Percentiles rank a stretch among this genome's conserved stretches.
Evolutionary conservation across 2,797 vertebrate species (phyloP).

Genomic region (Rachycentron canadum): DNA sequence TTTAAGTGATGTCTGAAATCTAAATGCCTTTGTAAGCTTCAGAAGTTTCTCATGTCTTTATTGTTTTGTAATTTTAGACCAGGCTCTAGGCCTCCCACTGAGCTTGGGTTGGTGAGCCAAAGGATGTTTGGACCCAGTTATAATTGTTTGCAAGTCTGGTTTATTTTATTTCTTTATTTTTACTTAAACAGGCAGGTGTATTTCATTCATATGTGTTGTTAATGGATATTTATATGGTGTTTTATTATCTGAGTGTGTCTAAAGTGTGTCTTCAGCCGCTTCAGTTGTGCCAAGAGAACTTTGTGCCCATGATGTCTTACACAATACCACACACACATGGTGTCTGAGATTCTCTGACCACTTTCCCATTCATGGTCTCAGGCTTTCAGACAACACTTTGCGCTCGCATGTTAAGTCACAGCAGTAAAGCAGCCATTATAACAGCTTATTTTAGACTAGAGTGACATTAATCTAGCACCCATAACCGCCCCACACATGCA

Average conservation of each 20-base stretch:
- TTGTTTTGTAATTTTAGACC: background rate
- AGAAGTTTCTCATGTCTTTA: constrained; percentile 21
- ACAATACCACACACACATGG: constrained; percentile 32
- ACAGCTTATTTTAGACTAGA: constrained; percentile 64
- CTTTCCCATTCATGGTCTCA: no score
- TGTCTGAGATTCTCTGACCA: no score
- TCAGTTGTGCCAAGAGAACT: constrained; percentile 75
- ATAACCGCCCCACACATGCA: constrained; percentile 42
- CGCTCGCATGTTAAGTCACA: constrained; percentile 74
- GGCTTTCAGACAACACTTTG: background rate
- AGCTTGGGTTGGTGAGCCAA: background rate
- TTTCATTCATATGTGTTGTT: constrained; percentile 48
- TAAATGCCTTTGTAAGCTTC: constrained; percentile 68
- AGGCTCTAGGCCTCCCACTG: constrained; percentile 8
- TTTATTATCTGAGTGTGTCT: constrained; percentile 66
- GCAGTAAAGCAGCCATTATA: constrained; percentile 60
- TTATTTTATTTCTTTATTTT: constrained; percentile 5
- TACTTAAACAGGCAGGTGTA: constrained; percentile 29
- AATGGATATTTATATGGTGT: constrained; percentile 58
- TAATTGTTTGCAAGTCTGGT: constrained; percentile 25
- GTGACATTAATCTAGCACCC: constrained; percentile 43
- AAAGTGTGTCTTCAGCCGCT: constrained; percentile 64
- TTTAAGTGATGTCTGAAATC: constrained; percentile 47
- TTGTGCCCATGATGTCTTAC: constrained; percentile 77
- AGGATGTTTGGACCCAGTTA: constrained; percentile 24